phyloP scores from a whole-genome alignment of 2,113 vertebrate genomes.

The Nothobranchius kuhntae region DNA sequence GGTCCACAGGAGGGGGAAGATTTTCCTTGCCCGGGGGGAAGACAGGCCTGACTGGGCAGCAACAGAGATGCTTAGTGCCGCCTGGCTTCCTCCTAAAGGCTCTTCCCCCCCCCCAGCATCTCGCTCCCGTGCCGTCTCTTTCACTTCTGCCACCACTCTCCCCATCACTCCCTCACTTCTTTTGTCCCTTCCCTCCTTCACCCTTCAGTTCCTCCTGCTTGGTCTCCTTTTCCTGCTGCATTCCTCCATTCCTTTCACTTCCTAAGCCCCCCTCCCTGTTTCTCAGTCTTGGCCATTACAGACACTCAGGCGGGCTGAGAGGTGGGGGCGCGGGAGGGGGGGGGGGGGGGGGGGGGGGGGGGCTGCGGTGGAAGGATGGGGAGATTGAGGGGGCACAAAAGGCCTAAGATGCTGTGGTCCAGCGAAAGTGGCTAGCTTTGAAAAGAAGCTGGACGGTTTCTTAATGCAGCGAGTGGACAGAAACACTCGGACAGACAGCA shows the following conservation, averaged over 20 bases:
- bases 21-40: slow-evolving; percentile 89
- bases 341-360: not conserved
- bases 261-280: slow-evolving; percentile 25
- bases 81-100: slow-evolving; percentile 95
- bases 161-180: slow-evolving; percentile 68
- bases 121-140: slow-evolving; percentile 72
- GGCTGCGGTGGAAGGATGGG: slow-evolving; percentile 75
- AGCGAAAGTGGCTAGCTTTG: slow-evolving; percentile 87
- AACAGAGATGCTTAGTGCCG: slow-evolving; percentile 95
- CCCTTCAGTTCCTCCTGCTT: slow-evolving; percentile 66
- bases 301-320: slow-evolving; percentile 88
- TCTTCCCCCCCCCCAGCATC: slow-evolving; percentile 81
- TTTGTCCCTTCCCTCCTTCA: slow-evolving; percentile 60
- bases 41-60: slow-evolving; percentile 93
- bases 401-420: slow-evolving; percentile 63
- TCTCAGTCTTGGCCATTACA: slow-evolving; percentile 92
- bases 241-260: slow-evolving; percentile 60
- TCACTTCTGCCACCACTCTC: slow-evolving; percentile 62
- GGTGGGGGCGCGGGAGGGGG: slow-evolving; percentile 49
- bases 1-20: slow-evolving; percentile 65
- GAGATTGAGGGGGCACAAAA: slow-evolving; percentile 67
- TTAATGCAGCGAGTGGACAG: slow-evolving; percentile 73
- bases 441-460: slow-evolving; percentile 78
- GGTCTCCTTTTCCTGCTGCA: slow-evolving; percentile 61
- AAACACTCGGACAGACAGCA: slow-evolving; percentile 54